Base-by-base conservation (phyloP, 92 coral and sea anemone species). In the Anthopleura xanthogrammica region DNA sequence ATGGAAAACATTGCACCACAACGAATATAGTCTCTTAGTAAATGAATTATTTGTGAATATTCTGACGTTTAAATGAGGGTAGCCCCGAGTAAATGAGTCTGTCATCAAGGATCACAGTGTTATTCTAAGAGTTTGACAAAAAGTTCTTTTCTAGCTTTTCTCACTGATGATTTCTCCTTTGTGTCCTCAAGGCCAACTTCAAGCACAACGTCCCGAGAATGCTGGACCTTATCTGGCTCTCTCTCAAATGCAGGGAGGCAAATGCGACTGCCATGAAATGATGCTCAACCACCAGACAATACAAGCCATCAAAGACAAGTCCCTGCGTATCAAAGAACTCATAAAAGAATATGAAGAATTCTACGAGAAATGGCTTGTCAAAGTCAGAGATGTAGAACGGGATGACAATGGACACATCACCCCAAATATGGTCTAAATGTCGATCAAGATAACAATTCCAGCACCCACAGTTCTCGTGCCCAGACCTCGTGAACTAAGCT, bases 311-410 rank as follows among this genome's bases (percentile, higher is more conserved):
- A 92, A 97, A 78, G 86, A 85, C 72, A 90, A 90, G 88, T 92
- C 98, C 3, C 41, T 82, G 5, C 84, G 86, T 58, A 92, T 97
- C 82, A 91, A 89, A 80, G 92, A 97, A 76, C 97, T 97, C 57
- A 89, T 97, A 75, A 90, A 86, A 46, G 99, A 97, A 80, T 97
- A 88, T 52, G 98, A 97, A 55, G 99, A 92, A 62, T 97, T 92
- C 79, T 97, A 94, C 68, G 99, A 97, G 76, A 87, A 41, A 52
- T 97, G 99, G 99, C 82, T 94, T 58, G 85, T 77, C 54, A 92
- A 95, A 80, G 87, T 97, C 75, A 92, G 84, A 39, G 96, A 88
- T 6, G 89, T 88, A 14, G 98, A 93, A 73, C 83, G 87, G 20
- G 91, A 91, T n/a, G 90, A 77, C 54, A 93, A 91, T 73, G 97